These are phyloP conservation scores for Parasteatoda lunata DNA, from an alignment of 2,888 invertebrate genomes.

Conservation along the genomic window DNA sequence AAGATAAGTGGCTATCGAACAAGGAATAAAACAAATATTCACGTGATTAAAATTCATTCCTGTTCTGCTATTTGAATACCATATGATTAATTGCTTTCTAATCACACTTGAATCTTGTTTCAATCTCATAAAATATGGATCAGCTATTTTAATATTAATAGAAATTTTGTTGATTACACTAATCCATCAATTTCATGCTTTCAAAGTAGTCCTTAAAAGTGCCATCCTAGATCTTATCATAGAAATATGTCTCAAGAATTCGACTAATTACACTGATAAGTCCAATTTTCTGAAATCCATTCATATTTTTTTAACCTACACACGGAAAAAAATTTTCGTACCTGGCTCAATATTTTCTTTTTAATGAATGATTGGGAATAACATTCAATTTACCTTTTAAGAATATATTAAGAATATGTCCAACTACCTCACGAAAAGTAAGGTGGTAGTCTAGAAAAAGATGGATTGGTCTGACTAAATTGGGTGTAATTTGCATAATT, in stretches of 20 bases:
- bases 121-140: neutral
- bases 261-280: constrained; percentile 5
- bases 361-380: too few relatives aligned
- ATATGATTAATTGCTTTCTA: too few relatives aligned
- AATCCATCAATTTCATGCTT: constrained; percentile 19
- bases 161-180: constrained; percentile 30
- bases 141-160: constrained; percentile 28
- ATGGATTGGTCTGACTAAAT: constrained; percentile 51
- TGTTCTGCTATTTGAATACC: too few relatives aligned
- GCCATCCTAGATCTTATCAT: constrained; percentile 6
- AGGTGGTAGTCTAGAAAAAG: constrained; percentile 28
- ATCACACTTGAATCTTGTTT: too few relatives aligned
- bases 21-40: too few relatives aligned
- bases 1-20: too few relatives aligned
- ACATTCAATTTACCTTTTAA: too few relatives aligned
- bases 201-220: neutral
- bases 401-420: too few relatives aligned
- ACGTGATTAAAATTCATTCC: too few relatives aligned
- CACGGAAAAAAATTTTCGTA: too few relatives aligned
- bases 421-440: neutral
- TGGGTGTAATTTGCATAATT: constrained; percentile 61
- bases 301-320: too few relatives aligned
- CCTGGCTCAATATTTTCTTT: too few relatives aligned
- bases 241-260: constrained; percentile 2
- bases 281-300: constrained; percentile 3